Percentiles rank a stretch among this genome's conserved stretches.
These are phyloP conservation scores for Cricetomys ansorgei DNA, from an alignment of 2,113 vertebrate genomes.

Conservation along the genomic window DNA sequence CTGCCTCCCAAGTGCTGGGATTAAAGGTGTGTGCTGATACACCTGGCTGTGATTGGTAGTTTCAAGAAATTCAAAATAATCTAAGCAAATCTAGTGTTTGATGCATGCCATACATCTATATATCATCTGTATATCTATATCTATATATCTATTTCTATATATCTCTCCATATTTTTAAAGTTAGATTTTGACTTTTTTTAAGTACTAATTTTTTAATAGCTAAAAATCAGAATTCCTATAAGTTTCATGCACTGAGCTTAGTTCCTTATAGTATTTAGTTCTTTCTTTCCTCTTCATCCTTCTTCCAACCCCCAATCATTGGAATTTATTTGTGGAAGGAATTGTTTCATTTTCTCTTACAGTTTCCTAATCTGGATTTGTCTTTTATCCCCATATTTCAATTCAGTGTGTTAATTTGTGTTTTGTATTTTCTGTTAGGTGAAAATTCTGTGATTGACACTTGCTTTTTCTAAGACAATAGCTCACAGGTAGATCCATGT, in stretches of 20 bases:
- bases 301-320: neutral
- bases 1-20: too few relatives aligned
- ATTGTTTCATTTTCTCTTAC: neutral
- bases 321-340: neutral
- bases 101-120: neutral
- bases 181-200: neutral
- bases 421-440: neutral
- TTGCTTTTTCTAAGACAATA: neutral
- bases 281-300: neutral
- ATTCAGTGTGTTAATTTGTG: neutral
- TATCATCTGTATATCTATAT: too few relatives aligned
- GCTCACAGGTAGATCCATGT: neutral
- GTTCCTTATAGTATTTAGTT: neutral
- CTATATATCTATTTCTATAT: too few relatives aligned
- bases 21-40: too few relatives aligned
- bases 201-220: neutral
- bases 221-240: neutral
- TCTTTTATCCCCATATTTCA: neutral
- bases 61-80: neutral
- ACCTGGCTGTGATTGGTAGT: neutral
- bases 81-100: neutral
- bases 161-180: neutral
- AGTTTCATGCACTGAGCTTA: neutral
- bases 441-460: neutral
- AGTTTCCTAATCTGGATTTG: neutral